Percentiles rank a stretch among this genome's conserved stretches.
phyloP scores from a whole-genome alignment of 2,888 invertebrate species.

The Macrostomum cliftonense region DNA sequence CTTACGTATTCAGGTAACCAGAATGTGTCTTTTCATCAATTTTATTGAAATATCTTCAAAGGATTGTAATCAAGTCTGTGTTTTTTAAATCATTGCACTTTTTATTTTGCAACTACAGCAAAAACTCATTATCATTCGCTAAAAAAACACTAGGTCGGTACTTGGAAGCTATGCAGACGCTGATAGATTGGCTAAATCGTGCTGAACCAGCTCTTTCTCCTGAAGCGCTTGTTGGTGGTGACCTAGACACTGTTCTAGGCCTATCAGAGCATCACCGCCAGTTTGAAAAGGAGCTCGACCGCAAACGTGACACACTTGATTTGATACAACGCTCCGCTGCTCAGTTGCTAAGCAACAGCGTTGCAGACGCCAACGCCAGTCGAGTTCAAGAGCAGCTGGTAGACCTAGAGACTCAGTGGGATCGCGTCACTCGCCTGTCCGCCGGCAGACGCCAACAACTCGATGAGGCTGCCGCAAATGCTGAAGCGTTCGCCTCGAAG shows the following conservation, averaged over 20 bases:
- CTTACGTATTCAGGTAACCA: background rate
- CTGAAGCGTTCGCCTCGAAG: conserved; percentile 73
- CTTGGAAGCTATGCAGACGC: conserved; percentile 72
- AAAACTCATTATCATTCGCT: too few relatives aligned
- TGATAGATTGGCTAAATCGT: conserved; percentile 68
- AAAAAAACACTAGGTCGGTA: conserved; percentile 55
- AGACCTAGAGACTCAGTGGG: conserved; percentile 64
- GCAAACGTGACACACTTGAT: conserved; percentile 56
- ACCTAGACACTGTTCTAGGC: conserved; percentile 66
- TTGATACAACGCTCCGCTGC: conserved; percentile 68
- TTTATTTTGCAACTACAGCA: too few relatives aligned
- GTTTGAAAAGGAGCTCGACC: conserved; percentile 63
- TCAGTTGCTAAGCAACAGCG: conserved; percentile 51
- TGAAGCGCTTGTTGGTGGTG: conserved; percentile 49
- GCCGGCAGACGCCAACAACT: background rate
- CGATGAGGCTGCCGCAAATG: conserved; percentile 39
- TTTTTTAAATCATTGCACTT: too few relatives aligned
- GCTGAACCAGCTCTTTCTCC: conserved; percentile 50
- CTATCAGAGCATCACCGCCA: conserved; percentile 51
- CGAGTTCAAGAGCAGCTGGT: conserved; percentile 49
- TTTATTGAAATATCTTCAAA: too few relatives aligned
- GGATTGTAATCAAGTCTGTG: too few relatives aligned
- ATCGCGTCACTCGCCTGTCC: conserved; percentile 44
- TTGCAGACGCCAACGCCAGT: conserved; percentile 47
- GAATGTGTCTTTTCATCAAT: too few relatives aligned